A percentile compares a stretch with the other conserved stretches of the same genome.
Conservation (phyloP, 2,113 vertebrate genomes). For the Alaudala cheleensis region DNA sequence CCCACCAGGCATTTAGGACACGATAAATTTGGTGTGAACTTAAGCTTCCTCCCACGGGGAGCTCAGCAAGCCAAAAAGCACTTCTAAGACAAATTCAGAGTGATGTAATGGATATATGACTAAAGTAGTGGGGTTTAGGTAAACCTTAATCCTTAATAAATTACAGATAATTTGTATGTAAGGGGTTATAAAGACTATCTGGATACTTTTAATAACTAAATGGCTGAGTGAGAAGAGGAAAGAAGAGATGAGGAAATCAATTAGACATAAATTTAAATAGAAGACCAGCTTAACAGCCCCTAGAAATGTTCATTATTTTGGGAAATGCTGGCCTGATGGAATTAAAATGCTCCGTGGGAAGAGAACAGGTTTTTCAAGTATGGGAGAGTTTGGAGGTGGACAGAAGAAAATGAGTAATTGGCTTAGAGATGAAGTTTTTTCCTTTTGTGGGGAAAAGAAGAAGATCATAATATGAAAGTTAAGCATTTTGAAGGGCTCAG, state of each 20-base stretch:
- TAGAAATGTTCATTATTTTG: not conserved
- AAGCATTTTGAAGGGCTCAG: not conserved
- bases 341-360: not conserved
- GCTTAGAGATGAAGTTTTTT: not conserved
- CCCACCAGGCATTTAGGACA: not conserved
- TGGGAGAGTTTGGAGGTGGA: not conserved
- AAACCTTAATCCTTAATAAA: constrained; percentile 29
- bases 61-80: not conserved
- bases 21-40: constrained; percentile 9
- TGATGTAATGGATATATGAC: not conserved
- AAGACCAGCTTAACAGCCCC: not conserved
- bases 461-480: not conserved
- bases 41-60: constrained; percentile 5
- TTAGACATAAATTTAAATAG: not conserved
- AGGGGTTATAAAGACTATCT: not conserved
- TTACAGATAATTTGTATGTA: constrained; percentile 19
- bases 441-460: not conserved
- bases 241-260: not conserved
- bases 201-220: not conserved
- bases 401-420: not conserved
- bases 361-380: constrained; percentile 1
- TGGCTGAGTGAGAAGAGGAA: not conserved
- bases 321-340: not conserved
- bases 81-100: not conserved
- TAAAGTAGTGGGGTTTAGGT: not conserved